Evolutionary conservation across 2,113 vertebrate species (phyloP).

Genomic region (Channa maculata): DNA sequence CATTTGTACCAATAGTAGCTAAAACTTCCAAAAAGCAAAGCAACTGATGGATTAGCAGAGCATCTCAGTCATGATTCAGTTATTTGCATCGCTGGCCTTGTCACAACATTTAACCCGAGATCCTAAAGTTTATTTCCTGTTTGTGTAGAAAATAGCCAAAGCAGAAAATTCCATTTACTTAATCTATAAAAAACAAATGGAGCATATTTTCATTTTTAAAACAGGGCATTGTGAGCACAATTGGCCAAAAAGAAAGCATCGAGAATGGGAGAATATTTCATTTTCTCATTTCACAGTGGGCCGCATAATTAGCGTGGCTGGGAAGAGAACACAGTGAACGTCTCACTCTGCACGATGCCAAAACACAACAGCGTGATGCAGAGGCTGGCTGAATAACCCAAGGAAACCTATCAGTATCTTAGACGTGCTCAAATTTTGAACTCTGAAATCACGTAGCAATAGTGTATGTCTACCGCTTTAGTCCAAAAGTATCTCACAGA

Average conservation of each 20-base stretch:
- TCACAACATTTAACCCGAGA: too few relatives aligned
- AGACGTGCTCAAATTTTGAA: conserved; percentile 47
- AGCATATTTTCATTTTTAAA: not conserved
- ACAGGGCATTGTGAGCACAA: not conserved
- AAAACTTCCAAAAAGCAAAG: too few relatives aligned
- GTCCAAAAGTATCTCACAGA: conserved; percentile 1
- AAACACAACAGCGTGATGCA: conserved; percentile 20
- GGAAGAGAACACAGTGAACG: conserved; percentile 33
- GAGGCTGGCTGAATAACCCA: not conserved
- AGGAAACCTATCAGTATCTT: not conserved
- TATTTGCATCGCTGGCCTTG: too few relatives aligned
- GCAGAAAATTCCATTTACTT: not conserved
- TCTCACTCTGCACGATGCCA: conserved; percentile 21
- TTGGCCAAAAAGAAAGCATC: conserved; percentile 1
- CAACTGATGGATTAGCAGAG: too few relatives aligned
- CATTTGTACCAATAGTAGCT: too few relatives aligned
- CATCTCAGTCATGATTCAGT: too few relatives aligned
- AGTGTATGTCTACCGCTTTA: not conserved
- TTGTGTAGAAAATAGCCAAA: too few relatives aligned
- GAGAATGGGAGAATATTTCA: not conserved
- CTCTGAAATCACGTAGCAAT: conserved; percentile 20
- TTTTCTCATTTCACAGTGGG: conserved; percentile 24
- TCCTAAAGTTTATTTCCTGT: too few relatives aligned
- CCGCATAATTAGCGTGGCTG: conserved; percentile 41
- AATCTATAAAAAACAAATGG: not conserved